Evolutionary conservation across 2,888 invertebrate genomes (phyloP), one percentile per base, ranked within the genome.

Genomic region (Acanthosepion lycidas): DNA sequence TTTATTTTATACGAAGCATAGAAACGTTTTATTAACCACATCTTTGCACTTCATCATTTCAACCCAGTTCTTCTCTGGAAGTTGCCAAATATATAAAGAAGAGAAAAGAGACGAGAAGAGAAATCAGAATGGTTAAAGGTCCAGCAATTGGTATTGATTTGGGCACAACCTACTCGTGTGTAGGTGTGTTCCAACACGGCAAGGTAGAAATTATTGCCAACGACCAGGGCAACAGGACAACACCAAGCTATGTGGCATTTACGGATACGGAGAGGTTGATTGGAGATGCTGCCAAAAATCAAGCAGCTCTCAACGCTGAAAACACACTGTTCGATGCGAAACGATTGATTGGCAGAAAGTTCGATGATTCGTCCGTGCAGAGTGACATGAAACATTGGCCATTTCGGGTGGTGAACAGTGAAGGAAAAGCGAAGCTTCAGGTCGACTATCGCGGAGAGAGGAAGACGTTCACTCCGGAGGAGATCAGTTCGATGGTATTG

Each of bases 401-500:
- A 9, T 96, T 96, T 94, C 95, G 94, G 55, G 95, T 96, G 91
- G 94, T 96, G 20, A 96, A 96, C 91, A 94, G 94, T 51, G 96
- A 96, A 55, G 96, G 96, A 9, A 96, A 96, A 94, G 97, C 97
- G 26, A 96, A 96, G 91, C 95, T 97, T 26, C 95, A 96, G 95
- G 97, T 96, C 33, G 96, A 96, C 92, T 96, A 95, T 98, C 99
- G 99, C 97, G 99, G 99, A 91, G 99, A 99, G 97, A 97, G 98
- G 95, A 99, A 99, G 97, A 98, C 98, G 91, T 99, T 99, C 98
- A 98, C 98, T 97, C 99, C 99, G 0, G 99, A 99, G 97, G 99
- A 99, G 98, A 98, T 99, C 96, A 98, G 98, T 97, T 98, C 99
- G 94, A 99, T 99, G 99, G 99, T 99, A 94, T 98, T 99, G 96